Percentiles rank a stretch among this genome's conserved stretches.
phyloP scores from a whole-genome alignment of 2,113 vertebrate species.

The Notarius lentiginosus region DNA sequence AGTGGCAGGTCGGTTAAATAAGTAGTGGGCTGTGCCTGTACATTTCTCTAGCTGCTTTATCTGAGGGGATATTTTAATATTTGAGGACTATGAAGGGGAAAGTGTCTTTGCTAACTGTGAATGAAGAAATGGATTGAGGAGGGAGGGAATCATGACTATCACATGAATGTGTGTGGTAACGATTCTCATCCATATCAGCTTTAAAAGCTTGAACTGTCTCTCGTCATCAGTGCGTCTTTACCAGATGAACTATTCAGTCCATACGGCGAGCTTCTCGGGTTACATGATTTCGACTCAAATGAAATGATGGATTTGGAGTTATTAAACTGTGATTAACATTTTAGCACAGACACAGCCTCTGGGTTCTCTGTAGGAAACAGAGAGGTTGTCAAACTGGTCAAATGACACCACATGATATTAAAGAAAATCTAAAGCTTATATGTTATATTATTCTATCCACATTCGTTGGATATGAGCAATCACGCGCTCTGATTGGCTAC shows the following conservation, averaged over 20 bases:
- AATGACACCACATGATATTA: background rate
- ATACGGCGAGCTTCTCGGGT: background rate
- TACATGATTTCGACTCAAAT: background rate
- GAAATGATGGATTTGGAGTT: slow-evolving; percentile 9
- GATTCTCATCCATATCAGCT: slow-evolving; percentile 1
- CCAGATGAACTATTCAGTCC: background rate
- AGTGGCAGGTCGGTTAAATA: slow-evolving; percentile 34
- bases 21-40: slow-evolving; percentile 6
- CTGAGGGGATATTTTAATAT: background rate
- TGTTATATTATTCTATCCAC: background rate
- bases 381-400: background rate
- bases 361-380: background rate
- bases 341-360: background rate
- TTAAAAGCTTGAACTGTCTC: slow-evolving; percentile 9
- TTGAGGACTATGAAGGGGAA: background rate
- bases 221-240: background rate
- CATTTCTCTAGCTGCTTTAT: background rate
- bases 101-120: background rate
- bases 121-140: background rate
- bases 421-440: background rate
- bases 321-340: slow-evolving; percentile 14
- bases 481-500: too few species aligned
- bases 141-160: slow-evolving; percentile 8
- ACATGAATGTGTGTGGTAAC: slow-evolving; percentile 1
- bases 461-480: too few species aligned